Percentiles rank a stretch among this genome's conserved stretches.
phyloP scores from a whole-genome alignment of 2,797 vertebrate species.

The Crax fasciolata region DNA sequence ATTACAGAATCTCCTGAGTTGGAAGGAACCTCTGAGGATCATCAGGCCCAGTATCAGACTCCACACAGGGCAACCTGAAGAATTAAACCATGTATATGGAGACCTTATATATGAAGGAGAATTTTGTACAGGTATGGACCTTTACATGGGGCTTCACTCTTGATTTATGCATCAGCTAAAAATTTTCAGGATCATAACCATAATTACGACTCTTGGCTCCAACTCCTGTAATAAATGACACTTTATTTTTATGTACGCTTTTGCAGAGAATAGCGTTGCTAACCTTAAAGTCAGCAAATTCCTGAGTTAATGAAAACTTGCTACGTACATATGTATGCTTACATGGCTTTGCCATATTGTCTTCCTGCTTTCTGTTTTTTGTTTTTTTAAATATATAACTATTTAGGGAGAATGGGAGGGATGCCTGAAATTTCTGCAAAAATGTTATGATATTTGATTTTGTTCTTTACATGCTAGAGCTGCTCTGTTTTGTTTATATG shows the following conservation, averaged over 20 bases:
- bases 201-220: constrained; percentile 13
- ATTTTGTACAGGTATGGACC: accelerated
- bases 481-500: background rate
- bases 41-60: background rate
- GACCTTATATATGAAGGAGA: background rate
- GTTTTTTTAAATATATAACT: background rate
- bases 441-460: background rate
- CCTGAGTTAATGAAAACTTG: background rate
- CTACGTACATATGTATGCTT: background rate
- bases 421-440: background rate
- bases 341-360: background rate
- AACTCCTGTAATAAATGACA: background rate
- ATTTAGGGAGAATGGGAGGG: accelerated
- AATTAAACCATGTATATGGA: background rate
- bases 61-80: background rate
- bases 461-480: background rate
- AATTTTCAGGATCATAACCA: background rate
- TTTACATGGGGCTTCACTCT: background rate
- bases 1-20: background rate
- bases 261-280: background rate
- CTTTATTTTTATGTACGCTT: background rate
- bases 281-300: background rate
- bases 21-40: background rate
- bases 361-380: background rate
- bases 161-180: constrained; percentile 12